These are phyloP conservation scores for Alitta virens DNA, from an alignment of 2,888 invertebrate species.

Conservation along the genomic window DNA sequence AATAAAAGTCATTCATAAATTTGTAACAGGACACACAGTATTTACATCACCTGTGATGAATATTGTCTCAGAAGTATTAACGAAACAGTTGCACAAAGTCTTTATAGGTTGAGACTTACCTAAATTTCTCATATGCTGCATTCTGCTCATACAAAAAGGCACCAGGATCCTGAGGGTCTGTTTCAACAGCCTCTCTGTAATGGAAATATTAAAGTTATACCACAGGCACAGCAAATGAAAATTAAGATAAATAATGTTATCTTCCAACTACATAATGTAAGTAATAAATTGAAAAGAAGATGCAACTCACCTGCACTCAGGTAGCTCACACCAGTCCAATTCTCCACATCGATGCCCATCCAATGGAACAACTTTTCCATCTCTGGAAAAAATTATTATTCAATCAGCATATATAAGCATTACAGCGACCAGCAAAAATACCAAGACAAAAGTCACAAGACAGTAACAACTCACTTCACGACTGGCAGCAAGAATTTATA, in stretches of 20 bases:
- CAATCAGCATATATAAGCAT: background rate
- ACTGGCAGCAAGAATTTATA: slow-evolving; percentile 68
- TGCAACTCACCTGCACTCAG: background rate
- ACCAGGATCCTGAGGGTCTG: slow-evolving; percentile 38
- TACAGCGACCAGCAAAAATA: too few species aligned
- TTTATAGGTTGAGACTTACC: slow-evolving; percentile 28
- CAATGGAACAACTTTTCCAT: background rate
- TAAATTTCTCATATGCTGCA: slow-evolving; percentile 36
- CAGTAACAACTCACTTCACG: slow-evolving; percentile 18
- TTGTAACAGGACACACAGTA: too few species aligned
- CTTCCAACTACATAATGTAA: too few species aligned
- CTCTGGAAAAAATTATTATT: background rate
- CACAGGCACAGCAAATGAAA: too few species aligned
- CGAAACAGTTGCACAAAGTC: too few species aligned
- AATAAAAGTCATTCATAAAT: too few species aligned
- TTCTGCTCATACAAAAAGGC: slow-evolving; percentile 47
- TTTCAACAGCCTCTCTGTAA: slow-evolving; percentile 37
- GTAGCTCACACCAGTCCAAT: background rate
- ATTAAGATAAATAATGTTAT: too few species aligned
- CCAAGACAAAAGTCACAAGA: too few species aligned
- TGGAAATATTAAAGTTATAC: background rate
- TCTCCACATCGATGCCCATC: background rate
- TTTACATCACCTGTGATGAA: too few species aligned
- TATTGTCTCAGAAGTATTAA: too few species aligned
- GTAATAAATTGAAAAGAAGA: too few species aligned